Percentiles rank a stretch among this genome's conserved stretches.
These are phyloP conservation scores for Eulemur coronatus DNA, from an alignment of 2,797 vertebrate genomes.

Conservation along the genomic window DNA sequence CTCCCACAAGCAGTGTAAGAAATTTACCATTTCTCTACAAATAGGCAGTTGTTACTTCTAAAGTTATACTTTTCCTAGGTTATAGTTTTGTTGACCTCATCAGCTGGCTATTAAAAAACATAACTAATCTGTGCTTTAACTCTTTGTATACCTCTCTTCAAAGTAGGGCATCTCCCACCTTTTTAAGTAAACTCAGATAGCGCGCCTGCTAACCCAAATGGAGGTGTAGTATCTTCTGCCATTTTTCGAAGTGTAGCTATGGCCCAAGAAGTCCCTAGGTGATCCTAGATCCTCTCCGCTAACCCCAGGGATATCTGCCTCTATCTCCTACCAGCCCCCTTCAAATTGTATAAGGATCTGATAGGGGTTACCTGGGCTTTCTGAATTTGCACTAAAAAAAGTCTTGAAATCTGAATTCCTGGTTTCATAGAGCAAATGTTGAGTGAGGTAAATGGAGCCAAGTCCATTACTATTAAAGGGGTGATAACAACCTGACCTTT, in stretches of 20 bases:
- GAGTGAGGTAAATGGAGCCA: background rate
- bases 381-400: background rate
- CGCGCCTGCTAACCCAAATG: background rate
- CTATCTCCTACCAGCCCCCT: background rate
- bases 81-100: background rate
- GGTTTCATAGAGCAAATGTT: background rate
- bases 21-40: background rate
- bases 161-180: background rate
- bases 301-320: background rate
- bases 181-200: background rate
- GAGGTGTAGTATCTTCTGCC: background rate
- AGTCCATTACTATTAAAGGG: background rate
- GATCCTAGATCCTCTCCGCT: background rate
- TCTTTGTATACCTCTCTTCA: background rate
- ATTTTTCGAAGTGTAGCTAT: background rate
- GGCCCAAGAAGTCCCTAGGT: background rate
- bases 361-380: background rate
- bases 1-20: background rate
- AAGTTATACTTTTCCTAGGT: background rate
- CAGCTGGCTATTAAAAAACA: background rate
- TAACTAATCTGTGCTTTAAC: background rate
- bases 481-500: background rate
- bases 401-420: background rate
- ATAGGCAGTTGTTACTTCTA: background rate
- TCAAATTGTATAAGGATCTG: background rate